These are phyloP conservation scores for Chymomyza costata DNA, from an alignment of 1,140 invertebrate genomes.

Conservation along the genomic window DNA sequence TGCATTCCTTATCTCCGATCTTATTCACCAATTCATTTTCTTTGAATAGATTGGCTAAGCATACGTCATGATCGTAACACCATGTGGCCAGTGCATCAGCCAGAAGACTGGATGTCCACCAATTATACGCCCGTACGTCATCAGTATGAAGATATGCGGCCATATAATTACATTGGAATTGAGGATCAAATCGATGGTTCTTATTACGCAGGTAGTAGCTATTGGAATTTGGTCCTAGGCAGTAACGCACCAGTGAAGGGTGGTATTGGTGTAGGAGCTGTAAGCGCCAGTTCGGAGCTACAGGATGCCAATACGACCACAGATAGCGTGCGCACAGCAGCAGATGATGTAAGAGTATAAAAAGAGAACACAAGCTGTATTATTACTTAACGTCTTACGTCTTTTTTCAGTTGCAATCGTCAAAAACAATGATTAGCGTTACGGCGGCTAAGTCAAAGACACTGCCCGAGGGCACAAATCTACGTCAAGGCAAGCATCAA, in stretches of 20 bases:
- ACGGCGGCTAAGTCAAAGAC: constrained; percentile 59
- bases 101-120: constrained; percentile 78
- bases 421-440: not conserved
- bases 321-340: constrained; percentile 40
- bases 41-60: constrained; percentile 87
- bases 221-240: constrained; percentile 50
- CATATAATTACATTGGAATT: constrained; percentile 58
- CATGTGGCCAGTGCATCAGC: constrained; percentile 87
- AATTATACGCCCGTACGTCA: constrained; percentile 74
- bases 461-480: constrained; percentile 54
- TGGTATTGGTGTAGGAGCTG: constrained; percentile 8
- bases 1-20: not conserved
- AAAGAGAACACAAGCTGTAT: too few species aligned
- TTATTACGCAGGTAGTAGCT: constrained; percentile 55
- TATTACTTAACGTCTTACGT: too few species aligned
- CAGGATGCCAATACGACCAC: constrained; percentile 51
- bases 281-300: constrained; percentile 26
- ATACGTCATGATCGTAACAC: constrained; percentile 88
- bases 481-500: constrained; percentile 76
- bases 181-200: constrained; percentile 70
- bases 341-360: constrained; percentile 35
- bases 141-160: constrained; percentile 62
- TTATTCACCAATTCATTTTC: constrained; percentile 8
- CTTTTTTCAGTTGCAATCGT: not conserved
- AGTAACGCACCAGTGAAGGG: constrained; percentile 15